These are phyloP conservation scores for Myiotriccus ornatus DNA, from an alignment of 2,797 vertebrate genomes.

Conservation along the genomic window DNA sequence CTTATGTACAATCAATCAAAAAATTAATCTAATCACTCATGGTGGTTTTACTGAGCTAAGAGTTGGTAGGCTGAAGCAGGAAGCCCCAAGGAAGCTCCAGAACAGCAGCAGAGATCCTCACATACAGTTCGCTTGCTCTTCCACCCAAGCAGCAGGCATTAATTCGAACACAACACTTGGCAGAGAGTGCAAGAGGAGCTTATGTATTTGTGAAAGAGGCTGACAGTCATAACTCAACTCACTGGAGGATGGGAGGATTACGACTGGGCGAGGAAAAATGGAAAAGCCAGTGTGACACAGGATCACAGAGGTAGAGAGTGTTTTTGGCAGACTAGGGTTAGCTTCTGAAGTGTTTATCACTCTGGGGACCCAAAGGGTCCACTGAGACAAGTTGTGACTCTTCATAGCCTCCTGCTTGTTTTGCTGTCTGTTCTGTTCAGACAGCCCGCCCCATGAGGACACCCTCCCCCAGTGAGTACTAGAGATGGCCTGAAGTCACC, in stretches of 20 bases:
- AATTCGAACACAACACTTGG: neutral
- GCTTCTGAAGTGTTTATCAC: neutral
- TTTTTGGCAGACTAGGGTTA: neutral
- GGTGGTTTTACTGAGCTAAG: neutral
- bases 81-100: neutral
- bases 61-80: neutral
- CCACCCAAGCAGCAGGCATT: neutral
- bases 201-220: neutral
- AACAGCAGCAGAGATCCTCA: neutral
- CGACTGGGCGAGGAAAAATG: accelerated
- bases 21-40: neutral
- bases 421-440: neutral
- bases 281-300: neutral
- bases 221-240: neutral
- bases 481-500: neutral
- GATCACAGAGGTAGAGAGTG: neutral
- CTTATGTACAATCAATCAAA: neutral
- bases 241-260: neutral
- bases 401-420: neutral
- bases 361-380: neutral
- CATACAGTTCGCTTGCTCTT: accelerated
- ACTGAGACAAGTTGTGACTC: neutral
- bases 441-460: accelerated
- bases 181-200: accelerated
- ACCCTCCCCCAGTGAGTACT: accelerated